A percentile compares a stretch with the other conserved stretches of the same genome.
Conservation (phyloP, 92 coral and sea anemone species). For the Epizoanthus rinbou region DNA sequence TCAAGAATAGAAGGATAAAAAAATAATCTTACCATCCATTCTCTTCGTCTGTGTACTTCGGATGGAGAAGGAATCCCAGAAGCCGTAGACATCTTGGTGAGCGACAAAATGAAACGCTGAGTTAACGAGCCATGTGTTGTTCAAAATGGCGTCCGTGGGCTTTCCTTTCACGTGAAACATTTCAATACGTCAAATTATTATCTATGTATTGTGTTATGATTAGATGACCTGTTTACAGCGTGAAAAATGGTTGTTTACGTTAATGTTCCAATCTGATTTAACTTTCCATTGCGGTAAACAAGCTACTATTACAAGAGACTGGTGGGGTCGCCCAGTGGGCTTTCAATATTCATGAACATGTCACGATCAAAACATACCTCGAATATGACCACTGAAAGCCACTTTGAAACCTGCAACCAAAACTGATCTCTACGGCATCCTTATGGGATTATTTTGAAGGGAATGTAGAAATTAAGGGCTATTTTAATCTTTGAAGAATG, state of each 20-base stretch:
- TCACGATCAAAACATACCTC: no score
- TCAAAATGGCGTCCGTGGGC: background rate
- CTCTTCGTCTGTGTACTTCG: background rate
- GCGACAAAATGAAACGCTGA: background rate
- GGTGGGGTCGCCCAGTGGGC: background rate
- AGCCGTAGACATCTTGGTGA: background rate
- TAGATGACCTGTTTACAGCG: background rate
- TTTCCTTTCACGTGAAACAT: slow-evolving; percentile 5
- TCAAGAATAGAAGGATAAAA: no score
- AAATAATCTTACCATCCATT: background rate
- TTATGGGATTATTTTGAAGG: no score
- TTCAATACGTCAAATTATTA: background rate
- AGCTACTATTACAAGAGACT: background rate
- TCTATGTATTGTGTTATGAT: background rate
- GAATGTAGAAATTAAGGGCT: no score
- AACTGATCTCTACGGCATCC: no score
- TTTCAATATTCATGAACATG: background rate
- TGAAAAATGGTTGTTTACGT: background rate
- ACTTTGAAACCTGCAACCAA: no score
- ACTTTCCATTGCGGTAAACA: background rate
- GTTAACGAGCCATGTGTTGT: background rate
- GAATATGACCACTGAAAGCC: no score
- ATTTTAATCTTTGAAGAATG: no score
- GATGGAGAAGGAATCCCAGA: slow-evolving; percentile 17
- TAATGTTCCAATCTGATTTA: slow-evolving; percentile 2